phyloP scores from a whole-genome alignment of 2,797 vertebrate genomes.

The Spinus olivaceus region DNA sequence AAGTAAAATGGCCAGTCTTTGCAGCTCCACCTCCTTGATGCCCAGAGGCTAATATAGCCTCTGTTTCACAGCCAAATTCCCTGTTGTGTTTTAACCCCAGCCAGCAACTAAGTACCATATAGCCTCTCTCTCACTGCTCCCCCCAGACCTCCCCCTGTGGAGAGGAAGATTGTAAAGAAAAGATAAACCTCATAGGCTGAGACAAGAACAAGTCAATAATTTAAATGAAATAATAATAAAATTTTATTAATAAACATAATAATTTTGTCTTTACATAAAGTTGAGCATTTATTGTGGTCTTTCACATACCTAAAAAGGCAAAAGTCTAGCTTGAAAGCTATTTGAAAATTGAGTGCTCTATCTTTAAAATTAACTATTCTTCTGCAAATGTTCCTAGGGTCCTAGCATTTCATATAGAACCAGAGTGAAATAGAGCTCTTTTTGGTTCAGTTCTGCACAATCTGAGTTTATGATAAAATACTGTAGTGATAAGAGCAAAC shows the following conservation, averaged over 20 bases:
- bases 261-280: background rate
- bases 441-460: background rate
- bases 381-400: background rate
- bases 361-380: background rate
- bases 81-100: background rate
- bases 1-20: background rate
- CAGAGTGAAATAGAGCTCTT: background rate
- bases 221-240: background rate
- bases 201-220: background rate
- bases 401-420: background rate
- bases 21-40: background rate
- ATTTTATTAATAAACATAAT: background rate
- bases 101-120: background rate
- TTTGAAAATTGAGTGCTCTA: background rate
- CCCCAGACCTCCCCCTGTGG: fast-evolving
- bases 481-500: background rate
- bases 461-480: background rate
- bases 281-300: background rate
- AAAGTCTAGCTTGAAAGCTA: background rate
- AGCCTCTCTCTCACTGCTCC: fast-evolving
- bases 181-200: fast-evolving
- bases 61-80: background rate
- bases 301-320: background rate
- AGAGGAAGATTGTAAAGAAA: background rate
- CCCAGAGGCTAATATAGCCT: background rate